Base-by-base conservation (phyloP, 2,888 invertebrate species). In the Orgyia antiqua region DNA sequence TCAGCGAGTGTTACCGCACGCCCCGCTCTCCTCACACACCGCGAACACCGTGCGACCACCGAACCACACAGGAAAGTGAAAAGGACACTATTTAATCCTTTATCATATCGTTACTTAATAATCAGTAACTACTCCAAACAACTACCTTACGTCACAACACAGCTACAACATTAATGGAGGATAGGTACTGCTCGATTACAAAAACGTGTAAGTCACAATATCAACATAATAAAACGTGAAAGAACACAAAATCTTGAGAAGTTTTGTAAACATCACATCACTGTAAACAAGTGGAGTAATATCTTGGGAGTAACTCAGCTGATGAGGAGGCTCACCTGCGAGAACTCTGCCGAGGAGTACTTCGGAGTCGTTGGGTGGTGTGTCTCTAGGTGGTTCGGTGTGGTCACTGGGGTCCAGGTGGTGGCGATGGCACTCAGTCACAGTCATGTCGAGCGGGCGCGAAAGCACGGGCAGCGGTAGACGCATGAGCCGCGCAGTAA, bases 321-420 rank as follows among this genome's bases (percentile, higher is more conserved):
- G 72, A 58, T 61, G 39, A 42, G 30, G 35, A 24, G 24, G 54
- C 77, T 80, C 61, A 86, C 84, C 84, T 78, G 84, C 84, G 31
- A 86, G 69, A 41, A 87, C 87, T 49, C 86, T 64, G 55, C 80
- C 84, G 45, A 86, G 84, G 33, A 84, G 78, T 32, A 74, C 77
- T 31, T 84, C 84, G 42, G 76, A 62, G 53, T 83, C 86, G 45
- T 59, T 60, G 38, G 66, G 61, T 29, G 62, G 60, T 15, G 52
- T 58, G 27, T 55, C 60, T 33, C 49, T 58, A 33, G 57, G 48
- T 31, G 53, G 55, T 27, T 62, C 61, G 44, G 54, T 50, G 32
- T 40, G 43, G 18, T 57, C 54, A 40, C 56, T 51, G 52, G 63
- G 55, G 42, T 66, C 65, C 53, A 55, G 62, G 45, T 58, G 58